Percentiles rank a stretch among this genome's conserved stretches.
These are phyloP conservation scores for Zaprionus obscuricornis DNA, from an alignment of 2,888 invertebrate genomes.

Conservation along the genomic window DNA sequence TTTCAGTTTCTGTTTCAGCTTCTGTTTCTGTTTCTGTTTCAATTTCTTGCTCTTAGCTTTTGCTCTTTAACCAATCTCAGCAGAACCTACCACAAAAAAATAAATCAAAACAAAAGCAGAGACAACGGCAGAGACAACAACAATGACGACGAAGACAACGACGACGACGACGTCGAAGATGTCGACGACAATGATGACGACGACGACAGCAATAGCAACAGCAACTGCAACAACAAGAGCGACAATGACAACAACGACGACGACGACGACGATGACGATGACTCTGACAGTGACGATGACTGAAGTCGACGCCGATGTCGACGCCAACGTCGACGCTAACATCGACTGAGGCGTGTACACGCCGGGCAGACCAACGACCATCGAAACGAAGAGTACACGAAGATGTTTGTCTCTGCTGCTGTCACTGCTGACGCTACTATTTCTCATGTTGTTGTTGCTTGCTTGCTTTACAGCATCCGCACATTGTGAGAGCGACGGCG, in stretches of 20 bases:
- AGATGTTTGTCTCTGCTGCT: conserved; percentile 34
- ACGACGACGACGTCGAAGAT: neutral
- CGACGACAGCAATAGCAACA: neutral
- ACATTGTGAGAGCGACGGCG: conserved; percentile 44
- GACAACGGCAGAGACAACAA: conserved; percentile 4
- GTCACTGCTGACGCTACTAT: conserved; percentile 3
- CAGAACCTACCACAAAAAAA: conserved; percentile 73
- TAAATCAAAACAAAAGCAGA: conserved; percentile 68
- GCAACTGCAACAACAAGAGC: neutral
- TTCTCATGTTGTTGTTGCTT: conserved; percentile 16
- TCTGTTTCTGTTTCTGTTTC: conserved; percentile 7
- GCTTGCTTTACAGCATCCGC: conserved; percentile 50
- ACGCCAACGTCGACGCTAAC: neutral
- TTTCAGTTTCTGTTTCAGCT: conserved; percentile 10
- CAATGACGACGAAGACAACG: neutral
- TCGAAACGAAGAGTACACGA: conserved; percentile 45
- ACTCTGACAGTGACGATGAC: conserved; percentile 22
- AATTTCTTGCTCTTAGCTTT: conserved; percentile 57
- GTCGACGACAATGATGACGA: neutral
- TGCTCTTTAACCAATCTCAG: conserved; percentile 62
- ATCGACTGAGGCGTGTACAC: conserved; percentile 21
- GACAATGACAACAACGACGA: conserved; percentile 1
- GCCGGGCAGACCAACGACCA: too few species aligned
- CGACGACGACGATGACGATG: conserved; percentile 19
- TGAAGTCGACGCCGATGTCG: neutral